Evolutionary conservation across 2,113 vertebrate genomes (phyloP).

Genomic region (Neogobius melanostomus): DNA sequence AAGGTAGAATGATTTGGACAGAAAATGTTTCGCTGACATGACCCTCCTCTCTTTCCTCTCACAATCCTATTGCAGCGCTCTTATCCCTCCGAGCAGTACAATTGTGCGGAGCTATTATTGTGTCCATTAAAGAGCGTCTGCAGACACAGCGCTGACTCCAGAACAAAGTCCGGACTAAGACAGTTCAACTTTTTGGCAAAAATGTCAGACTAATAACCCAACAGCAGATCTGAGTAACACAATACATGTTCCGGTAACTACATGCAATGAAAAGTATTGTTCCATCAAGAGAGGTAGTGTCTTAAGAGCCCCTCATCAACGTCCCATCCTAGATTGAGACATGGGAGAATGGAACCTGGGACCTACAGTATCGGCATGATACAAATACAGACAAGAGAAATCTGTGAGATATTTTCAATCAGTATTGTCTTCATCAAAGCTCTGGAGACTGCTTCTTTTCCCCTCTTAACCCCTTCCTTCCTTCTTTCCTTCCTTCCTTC

Average conservation of each 20-base stretch:
- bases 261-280: no score
- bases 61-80: background rate
- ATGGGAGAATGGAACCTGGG: no score
- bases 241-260: no score
- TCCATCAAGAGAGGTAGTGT: no score
- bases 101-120: conserved; percentile 1
- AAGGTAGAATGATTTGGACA: background rate
- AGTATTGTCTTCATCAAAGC: conserved; percentile 3
- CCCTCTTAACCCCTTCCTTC: background rate
- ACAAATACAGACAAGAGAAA: background rate
- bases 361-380: no score
- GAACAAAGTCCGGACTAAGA: background rate
- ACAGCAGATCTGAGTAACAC: background rate
- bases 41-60: background rate
- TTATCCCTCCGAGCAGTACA: background rate
- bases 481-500: background rate
- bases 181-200: background rate
- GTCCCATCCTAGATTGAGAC: no score
- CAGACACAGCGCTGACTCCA: conserved; percentile 2
- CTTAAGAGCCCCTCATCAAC: no score
- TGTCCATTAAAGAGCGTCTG: background rate
- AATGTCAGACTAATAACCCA: background rate
- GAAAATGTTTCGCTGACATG: background rate
- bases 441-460: conserved; percentile 14
- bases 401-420: background rate